Conservation (phyloP, 2,888 invertebrate genomes). For the Isoperla grammatica region DNA sequence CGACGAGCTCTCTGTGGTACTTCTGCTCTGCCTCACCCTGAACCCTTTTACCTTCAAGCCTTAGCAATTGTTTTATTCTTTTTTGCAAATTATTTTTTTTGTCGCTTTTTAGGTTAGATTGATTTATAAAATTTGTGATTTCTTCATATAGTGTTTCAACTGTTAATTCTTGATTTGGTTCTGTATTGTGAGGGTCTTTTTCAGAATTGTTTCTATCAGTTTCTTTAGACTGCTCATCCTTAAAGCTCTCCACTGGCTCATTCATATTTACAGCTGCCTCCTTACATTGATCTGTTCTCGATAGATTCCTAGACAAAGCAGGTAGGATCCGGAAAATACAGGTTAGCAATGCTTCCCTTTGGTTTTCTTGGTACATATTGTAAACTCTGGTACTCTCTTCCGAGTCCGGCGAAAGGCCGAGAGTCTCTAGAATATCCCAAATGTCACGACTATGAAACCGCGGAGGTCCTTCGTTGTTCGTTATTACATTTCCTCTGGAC, state of each 20-base stretch:
- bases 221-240: background rate
- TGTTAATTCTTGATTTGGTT: background rate
- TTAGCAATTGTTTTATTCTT: conserved; percentile 15
- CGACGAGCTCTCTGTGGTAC: conserved; percentile 11
- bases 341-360: conserved; percentile 33
- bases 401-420: conserved; percentile 35
- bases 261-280: too few species aligned
- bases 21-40: conserved; percentile 20
- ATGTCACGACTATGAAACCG: conserved; percentile 47
- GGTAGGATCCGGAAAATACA: conserved; percentile 32
- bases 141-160: conserved; percentile 11
- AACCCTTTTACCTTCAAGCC: conserved; percentile 14
- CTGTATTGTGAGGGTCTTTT: background rate
- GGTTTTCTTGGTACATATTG: conserved; percentile 30
- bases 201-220: background rate
- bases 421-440: conserved; percentile 46
- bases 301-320: background rate
- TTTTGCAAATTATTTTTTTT: conserved; percentile 16
- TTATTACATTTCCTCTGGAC: conserved; percentile 34
- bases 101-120: conserved; percentile 15
- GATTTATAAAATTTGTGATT: conserved; percentile 5
- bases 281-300: background rate
- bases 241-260: background rate
- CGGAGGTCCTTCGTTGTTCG: conserved; percentile 36
- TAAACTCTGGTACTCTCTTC: conserved; percentile 33